Evolutionary conservation across 2,113 vertebrate genomes (phyloP), one percentile per base, ranked within the genome.

Genomic region (Pseudorectes ferrugineus): DNA sequence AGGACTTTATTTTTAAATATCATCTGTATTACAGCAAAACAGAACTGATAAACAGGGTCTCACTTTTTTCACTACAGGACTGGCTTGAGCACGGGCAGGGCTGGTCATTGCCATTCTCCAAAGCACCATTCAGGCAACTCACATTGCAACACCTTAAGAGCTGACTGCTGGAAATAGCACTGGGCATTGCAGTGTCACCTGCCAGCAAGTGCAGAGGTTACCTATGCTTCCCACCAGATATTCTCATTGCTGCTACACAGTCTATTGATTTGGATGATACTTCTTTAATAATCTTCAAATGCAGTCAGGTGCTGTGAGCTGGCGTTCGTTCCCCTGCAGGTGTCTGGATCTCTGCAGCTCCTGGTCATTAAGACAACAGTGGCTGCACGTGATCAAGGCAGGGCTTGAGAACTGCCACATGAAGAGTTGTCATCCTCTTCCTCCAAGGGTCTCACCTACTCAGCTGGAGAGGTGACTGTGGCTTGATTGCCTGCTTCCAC

Each of bases 341-440:
- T 36, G 22, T 31, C 52, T 51, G 65, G 25, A n/a, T 21, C 59
- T 55, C 31, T 6, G 17, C 72, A 80, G 76, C 63, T 86, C n/a
- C 26, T 25, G 33, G 9, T 28, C 3, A 2, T 55, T 28, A 4
- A 1, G 2, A 4, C 6, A 3, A 5, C 17, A 22, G 57, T 0
- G 1, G 26, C 73, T 78, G 40, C 14, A 7, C 0, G 0, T 20
- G 55, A 46, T 38, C 42, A 29, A 22, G 33, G 29, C 55, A 80
- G 26, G 61, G 28, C 38, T 61, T 1, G 15, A 62, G 46, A 85
- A 26, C 31, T 46, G 72, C 22, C 20, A 12, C 0, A 0, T 14
- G 43, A 58, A 79, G 29, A 57, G 10, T 3, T 54, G 2, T 10
- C 18, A 4, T 35, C 42, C 5, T 26, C 23, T 14, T 58, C n/a